Evolutionary conservation across 2,888 invertebrate genomes (phyloP), one percentile per base, ranked within the genome.

Genomic region (Polyommatus iphigenia): DNA sequence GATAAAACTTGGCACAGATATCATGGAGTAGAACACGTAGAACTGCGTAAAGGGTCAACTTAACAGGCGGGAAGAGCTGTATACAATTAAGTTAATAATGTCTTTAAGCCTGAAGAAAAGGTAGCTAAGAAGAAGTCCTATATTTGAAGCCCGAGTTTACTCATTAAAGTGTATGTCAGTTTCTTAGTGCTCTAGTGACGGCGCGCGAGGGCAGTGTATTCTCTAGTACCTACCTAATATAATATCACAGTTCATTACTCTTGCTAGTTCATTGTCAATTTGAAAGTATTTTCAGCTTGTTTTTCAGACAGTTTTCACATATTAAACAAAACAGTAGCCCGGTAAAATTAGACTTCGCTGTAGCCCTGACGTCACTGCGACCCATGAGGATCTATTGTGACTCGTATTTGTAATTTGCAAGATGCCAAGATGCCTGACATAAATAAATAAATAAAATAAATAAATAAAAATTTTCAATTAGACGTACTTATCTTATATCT

Each of bases 161-260:
- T 67, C 29, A 29, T 67, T 67, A 32, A 67, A 15, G 29, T 15
- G 29, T 13, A 32, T 62, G 3, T 13, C 24, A 67, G 62, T 10
- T 8, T 4, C 15, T 29, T 15, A 2, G n/a, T 13, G 13, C 29
- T 67, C 24, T 67, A 67, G 67, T 67, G 67, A 67, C 29, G 67
- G 20, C 41, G 24, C 13, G 10, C 67, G 62, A 62, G 62, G 62
- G 62, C 62, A 62, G 62, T 59, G 57, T 67, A 15, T 29, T 15
- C 67, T 67, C 67, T 24, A 67, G 67, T 29, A 67, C 67, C 67
- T 29, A 67, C 67, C 67, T 67, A 67, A 67, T 29, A 67, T 67
- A 29, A 29, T 29, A 13, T 67, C 29, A 24, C 20, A 67, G 67
- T 67, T 67, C 67, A 29, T 67, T 67, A 67, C 67, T 10, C 67